Percentiles rank a stretch among this genome's conserved stretches.
phyloP scores from a whole-genome alignment of 2,113 vertebrate genomes.

The Paracanthobrama guichenoti region DNA sequence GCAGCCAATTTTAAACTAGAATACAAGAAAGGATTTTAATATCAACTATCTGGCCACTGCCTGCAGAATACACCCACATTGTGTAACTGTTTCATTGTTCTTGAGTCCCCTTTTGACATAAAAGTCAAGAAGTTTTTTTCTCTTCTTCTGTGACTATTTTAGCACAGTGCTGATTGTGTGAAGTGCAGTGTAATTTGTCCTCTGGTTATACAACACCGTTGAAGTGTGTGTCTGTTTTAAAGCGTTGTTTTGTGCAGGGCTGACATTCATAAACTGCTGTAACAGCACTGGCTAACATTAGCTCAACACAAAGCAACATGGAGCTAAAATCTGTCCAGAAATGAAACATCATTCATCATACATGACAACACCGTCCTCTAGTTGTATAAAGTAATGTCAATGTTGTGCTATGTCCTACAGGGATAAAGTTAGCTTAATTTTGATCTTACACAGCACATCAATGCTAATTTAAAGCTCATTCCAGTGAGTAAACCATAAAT shows the following conservation, averaged over 20 bases:
- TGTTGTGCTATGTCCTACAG: not conserved
- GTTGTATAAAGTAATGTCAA: not conserved
- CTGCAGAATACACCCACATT: not conserved
- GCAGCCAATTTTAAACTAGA: not conserved
- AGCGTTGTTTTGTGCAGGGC: constrained; percentile 24
- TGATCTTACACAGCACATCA: not conserved
- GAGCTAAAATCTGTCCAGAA: constrained; percentile 32
- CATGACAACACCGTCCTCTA: not conserved
- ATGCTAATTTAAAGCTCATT: not conserved
- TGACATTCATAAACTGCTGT: constrained; percentile 40
- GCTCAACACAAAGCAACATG: constrained; percentile 38
- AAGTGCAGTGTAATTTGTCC: constrained; percentile 8
- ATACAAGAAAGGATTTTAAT: not conserved
- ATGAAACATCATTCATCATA: not conserved
- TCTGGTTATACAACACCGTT: constrained; percentile 33
- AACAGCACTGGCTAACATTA: constrained; percentile 51
- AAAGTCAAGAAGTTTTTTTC: not conserved
- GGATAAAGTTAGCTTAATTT: not conserved
- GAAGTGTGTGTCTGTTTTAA: constrained; percentile 38
- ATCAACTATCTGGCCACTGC: not conserved
- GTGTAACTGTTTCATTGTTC: not conserved
- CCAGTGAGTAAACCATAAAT: not conserved
- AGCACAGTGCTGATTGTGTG: constrained; percentile 21
- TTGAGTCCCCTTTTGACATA: not conserved
- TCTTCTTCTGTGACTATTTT: not conserved